Evolutionary conservation across 2,888 invertebrate species (phyloP).

Genomic region (Agriopis aurantiaria): DNA sequence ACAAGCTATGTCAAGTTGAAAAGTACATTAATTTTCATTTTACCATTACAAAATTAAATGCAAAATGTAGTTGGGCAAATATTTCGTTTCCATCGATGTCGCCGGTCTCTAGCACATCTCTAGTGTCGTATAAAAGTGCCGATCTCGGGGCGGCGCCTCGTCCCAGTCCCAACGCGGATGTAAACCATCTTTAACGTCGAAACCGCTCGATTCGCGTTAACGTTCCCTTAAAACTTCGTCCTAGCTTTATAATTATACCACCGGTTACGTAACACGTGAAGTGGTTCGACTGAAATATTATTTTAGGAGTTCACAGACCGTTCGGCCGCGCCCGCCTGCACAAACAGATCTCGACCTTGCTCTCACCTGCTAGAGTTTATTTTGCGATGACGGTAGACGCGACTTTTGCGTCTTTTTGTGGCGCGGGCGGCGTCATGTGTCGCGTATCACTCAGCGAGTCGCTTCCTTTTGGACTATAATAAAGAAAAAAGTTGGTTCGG

Average conservation of each 20-base stretch:
- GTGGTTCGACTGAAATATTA: conserved; percentile 83
- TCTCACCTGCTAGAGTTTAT: conserved; percentile 63
- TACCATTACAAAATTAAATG: no score
- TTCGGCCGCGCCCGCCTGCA: conserved; percentile 51
- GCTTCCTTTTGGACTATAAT: conserved; percentile 84
- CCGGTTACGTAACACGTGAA: conserved; percentile 80
- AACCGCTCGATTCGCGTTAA: conserved; percentile 59
- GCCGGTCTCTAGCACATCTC: no score
- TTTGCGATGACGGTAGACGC: conserved; percentile 56
- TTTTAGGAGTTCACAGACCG: conserved; percentile 84
- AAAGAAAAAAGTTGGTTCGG: conserved; percentile 63
- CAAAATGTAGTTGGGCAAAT: no score
- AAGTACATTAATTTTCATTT: no score
- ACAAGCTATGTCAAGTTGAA: no score
- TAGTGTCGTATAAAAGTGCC: no score
- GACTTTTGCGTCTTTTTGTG: conserved; percentile 64
- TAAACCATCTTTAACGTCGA: conserved; percentile 39
- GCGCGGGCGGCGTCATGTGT: conserved; percentile 73
- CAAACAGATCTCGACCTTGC: conserved; percentile 65
- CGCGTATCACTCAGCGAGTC: conserved; percentile 82
- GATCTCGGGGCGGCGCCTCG: not conserved
- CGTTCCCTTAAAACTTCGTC: conserved; percentile 70
- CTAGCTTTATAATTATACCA: conserved; percentile 81
- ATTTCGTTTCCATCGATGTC: no score
- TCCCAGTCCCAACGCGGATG: conserved; percentile 35